Conservation (phyloP, 2,113 vertebrate species). For the Osmerus eperlanus region DNA sequence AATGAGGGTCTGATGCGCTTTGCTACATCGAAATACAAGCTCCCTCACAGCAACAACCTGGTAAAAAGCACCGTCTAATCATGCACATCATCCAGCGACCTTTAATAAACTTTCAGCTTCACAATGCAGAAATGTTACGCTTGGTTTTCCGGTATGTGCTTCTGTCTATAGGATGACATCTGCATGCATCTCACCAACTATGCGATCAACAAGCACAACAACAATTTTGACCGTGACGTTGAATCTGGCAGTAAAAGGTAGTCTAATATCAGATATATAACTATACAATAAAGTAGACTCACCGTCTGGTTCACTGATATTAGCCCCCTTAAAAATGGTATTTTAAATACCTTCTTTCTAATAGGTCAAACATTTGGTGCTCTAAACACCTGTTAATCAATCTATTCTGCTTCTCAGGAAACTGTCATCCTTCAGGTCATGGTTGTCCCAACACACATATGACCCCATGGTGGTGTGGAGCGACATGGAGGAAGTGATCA, state of each 20-base stretch:
- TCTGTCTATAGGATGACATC: background rate
- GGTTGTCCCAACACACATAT: background rate
- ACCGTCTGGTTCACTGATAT: too few relatives aligned
- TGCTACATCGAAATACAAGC: constrained; percentile 74
- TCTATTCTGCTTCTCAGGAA: background rate
- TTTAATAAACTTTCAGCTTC: background rate
- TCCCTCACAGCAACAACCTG: background rate
- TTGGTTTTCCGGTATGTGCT: background rate
- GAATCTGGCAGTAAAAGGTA: constrained; percentile 1
- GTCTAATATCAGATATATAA: background rate
- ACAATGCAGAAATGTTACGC: background rate
- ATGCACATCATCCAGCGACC: accelerated
- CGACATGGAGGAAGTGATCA: constrained; percentile 2
- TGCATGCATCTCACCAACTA: constrained; percentile 19
- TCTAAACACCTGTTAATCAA: background rate
- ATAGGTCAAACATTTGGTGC: background rate
- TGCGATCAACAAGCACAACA: background rate
- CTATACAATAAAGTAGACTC: background rate
- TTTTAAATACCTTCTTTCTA: background rate
- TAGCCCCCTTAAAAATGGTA: background rate
- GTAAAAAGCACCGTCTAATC: background rate
- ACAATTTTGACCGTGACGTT: background rate
- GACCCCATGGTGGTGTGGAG: background rate
- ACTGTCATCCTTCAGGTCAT: background rate
- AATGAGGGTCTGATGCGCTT: constrained; percentile 78